Evolutionary conservation across 2,888 invertebrate genomes (phyloP).

Genomic region (Entomobrya proxima): DNA sequence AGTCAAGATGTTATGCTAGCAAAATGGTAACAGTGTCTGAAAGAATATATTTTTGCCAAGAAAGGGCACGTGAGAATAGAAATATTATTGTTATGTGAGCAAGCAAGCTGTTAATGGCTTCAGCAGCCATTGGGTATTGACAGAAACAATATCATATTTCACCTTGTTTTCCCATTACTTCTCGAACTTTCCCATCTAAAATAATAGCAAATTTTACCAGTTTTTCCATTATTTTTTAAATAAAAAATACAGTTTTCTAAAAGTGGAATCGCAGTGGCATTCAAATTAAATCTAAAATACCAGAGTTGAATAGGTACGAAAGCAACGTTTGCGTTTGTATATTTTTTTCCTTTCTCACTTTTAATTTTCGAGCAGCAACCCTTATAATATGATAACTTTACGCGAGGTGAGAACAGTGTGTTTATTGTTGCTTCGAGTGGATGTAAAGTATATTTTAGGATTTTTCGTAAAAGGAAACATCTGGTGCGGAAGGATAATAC

Average conservation of each 20-base stretch:
- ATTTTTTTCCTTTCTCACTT: background rate
- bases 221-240: conserved; percentile 15
- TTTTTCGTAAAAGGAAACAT: no score
- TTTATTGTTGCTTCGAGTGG: background rate
- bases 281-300: background rate
- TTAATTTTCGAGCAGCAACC: background rate
- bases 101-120: conserved; percentile 60
- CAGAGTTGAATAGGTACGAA: background rate
- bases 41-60: conserved; percentile 46
- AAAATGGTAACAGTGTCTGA: background rate
- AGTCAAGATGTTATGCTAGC: background rate
- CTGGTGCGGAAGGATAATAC: no score
- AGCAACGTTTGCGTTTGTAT: no score
- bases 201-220: background rate
- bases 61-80: conserved; percentile 2
- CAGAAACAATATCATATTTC: conserved; percentile 68
- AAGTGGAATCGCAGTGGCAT: background rate
- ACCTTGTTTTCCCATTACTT: conserved; percentile 42
- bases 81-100: conserved; percentile 39
- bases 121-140: conserved; percentile 66
- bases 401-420: background rate
- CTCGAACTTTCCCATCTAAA: conserved; percentile 42
- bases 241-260: background rate
- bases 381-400: background rate
- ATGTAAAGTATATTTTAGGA: no score